A percentile compares a stretch with the other conserved stretches of the same genome.
phyloP scores from a whole-genome alignment of 2,797 vertebrate species.

The Tadarida brasiliensis region DNA sequence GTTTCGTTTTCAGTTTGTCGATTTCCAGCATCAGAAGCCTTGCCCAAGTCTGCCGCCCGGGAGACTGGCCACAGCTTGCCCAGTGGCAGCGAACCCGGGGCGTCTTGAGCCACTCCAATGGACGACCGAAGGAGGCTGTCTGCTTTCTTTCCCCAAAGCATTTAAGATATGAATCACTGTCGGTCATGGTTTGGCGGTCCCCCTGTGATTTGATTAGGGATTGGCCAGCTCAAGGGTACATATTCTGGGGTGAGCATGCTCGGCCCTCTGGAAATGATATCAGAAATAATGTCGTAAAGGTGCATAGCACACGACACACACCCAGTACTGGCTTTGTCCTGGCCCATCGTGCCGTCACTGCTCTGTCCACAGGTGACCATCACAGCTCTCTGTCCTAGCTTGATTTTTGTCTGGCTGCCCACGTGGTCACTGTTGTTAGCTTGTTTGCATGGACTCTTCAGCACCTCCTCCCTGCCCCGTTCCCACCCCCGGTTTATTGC shows the following conservation, averaged over 20 bases:
- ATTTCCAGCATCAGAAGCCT: background rate
- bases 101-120: rapidly evolving
- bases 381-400: background rate
- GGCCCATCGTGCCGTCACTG: background rate
- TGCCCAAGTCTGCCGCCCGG: background rate
- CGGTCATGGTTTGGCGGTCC: too few species aligned
- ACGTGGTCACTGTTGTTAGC: background rate
- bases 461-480: background rate
- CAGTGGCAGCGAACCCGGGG: rapidly evolving
- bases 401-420: background rate
- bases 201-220: background rate
- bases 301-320: rapidly evolving
- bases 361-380: background rate
- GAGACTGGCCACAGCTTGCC: background rate
- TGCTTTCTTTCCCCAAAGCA: background rate
- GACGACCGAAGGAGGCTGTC: background rate
- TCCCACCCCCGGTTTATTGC: background rate
- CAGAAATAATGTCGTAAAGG: background rate
- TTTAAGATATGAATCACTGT: background rate
- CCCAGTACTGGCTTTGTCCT: rapidly evolving
- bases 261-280: background rate
- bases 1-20: constrained; percentile 6
- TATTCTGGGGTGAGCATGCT: background rate
- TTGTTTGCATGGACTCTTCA: background rate
- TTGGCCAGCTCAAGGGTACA: background rate